These are phyloP conservation scores for Aphrocallistes beatrix DNA, from an alignment of 37 sponge, comb jelly and placozoan genomes.

Conservation along the genomic window DNA sequence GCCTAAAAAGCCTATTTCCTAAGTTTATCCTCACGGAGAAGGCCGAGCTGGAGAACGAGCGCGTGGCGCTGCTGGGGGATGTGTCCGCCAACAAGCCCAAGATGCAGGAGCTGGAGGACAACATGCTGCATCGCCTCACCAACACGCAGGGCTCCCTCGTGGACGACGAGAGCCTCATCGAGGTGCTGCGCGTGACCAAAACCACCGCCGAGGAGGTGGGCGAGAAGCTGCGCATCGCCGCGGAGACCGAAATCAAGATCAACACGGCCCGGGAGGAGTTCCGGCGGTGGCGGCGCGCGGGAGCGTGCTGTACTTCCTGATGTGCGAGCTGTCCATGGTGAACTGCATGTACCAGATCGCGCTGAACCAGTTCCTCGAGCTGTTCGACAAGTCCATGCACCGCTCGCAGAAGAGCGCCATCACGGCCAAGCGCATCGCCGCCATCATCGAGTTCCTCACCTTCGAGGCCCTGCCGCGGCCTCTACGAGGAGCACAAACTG, in stretches of 20 bases:
- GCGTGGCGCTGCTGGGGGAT: constrained; percentile 83
- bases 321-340: constrained; percentile 97
- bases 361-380: constrained; percentile 84
- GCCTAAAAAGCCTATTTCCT: not conserved
- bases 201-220: constrained; percentile 92
- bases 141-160: constrained; percentile 90
- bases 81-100: constrained; percentile 84
- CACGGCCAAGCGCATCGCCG: constrained; percentile 85
- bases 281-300: constrained; percentile 93
- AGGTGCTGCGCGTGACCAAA: constrained; percentile 80
- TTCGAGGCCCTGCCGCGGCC: constrained; percentile 74
- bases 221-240: constrained; percentile 76
- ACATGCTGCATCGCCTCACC: constrained; percentile 80
- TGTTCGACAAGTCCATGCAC: constrained; percentile 89
- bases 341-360: constrained; percentile 99
- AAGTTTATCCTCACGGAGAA: constrained; percentile 91
- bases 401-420: constrained; percentile 94
- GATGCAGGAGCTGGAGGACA: constrained; percentile 99
- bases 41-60: constrained; percentile 86
- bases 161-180: constrained; percentile 95
- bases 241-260: constrained; percentile 93
- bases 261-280: constrained; percentile 94
- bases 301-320: constrained; percentile 95
- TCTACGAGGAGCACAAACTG: constrained; percentile 95
- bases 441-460: constrained; percentile 85